Evolutionary conservation across 2,797 vertebrate species (phyloP), one percentile per base, ranked within the genome.

Genomic region (Podargus strigoides): DNA sequence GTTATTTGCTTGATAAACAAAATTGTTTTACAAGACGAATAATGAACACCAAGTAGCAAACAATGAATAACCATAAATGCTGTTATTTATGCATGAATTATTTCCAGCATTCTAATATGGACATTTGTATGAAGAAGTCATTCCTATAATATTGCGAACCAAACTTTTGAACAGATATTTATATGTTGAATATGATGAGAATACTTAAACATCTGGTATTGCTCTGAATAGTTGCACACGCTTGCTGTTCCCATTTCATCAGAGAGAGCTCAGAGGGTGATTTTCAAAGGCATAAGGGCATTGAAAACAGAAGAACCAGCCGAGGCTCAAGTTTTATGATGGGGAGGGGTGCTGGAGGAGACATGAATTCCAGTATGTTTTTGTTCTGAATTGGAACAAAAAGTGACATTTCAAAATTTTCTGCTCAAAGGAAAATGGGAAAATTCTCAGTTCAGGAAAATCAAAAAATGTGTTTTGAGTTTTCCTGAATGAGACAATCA

Each of bases 371-470:
- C 73, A 84, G 37, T 49, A 39, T 70, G 52, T 16, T 87, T 92
- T 95, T 85, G 52, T 93, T 46, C 80, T 85, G 72, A 92, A 82
- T 42, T 82, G 72, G 64, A 87, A 77, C 34, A 73, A 92, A 91
- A 91, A 90, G 22, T 46, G 47, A n/a, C 81, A 85, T 93, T 94
- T 86, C 87, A 93, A 75, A 90, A 68, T 88, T 81, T 91, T 88
- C 47, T 39, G 41, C 46, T 73, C n/a, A 75, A 76, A 93, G 37
- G 34, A 85, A 94, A 94, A 88, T 42, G 44, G 53, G 39, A 41
- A 74, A 78, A 76, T 6, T 58, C 72, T 47, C 52, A 60, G 41
- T 84, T 86, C 12, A 52, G 63, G 37, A 89, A 89, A 85, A 82
- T 55, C 21, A 42, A 12, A 2, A 80, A 81, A 49, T 9, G 4